These are phyloP conservation scores for Spilogale gracilis DNA, from an alignment of 2,113 vertebrate species.

Conservation along the genomic window DNA sequence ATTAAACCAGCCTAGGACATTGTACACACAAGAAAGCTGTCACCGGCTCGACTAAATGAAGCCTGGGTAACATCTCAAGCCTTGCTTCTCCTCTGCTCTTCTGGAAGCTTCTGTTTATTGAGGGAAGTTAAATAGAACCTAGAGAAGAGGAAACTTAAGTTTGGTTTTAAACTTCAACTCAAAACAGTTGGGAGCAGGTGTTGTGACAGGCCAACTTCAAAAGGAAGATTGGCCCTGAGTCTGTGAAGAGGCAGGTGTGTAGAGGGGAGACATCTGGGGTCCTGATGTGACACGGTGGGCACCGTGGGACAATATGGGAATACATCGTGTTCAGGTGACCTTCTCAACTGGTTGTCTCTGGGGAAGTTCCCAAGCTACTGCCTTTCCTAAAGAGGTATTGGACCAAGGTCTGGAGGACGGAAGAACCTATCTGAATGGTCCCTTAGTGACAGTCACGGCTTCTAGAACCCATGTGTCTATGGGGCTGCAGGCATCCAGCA, in stretches of 20 bases:
- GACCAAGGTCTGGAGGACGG: rapidly evolving
- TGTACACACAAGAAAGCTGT: neutral
- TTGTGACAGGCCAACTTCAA: conserved; percentile 38
- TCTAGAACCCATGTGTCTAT: rapidly evolving
- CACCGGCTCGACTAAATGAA: rapidly evolving
- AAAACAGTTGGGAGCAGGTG: conserved; percentile 25
- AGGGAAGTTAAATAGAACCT: neutral
- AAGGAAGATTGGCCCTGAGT: neutral
- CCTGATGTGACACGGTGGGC: neutral
- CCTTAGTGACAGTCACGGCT: neutral
- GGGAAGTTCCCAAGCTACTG: neutral
- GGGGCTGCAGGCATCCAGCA: neutral
- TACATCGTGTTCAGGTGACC: too few relatives aligned
- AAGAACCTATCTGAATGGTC: too few relatives aligned
- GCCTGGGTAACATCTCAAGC: too few relatives aligned
- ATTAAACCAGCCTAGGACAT: neutral
- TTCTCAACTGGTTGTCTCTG: neutral
- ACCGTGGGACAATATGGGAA: neutral
- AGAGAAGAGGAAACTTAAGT: neutral
- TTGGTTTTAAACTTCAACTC: conserved; percentile 56
- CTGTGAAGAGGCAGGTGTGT: neutral
- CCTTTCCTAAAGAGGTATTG: neutral
- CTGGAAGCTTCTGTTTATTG: neutral
- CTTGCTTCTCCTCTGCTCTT: neutral
- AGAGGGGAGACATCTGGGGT: neutral